Evolutionary conservation across 35 echinoderm and acorn worm genomes (phyloP), one percentile per base, ranked within the genome.

Genomic region (Eucidaris tribuloides): DNA sequence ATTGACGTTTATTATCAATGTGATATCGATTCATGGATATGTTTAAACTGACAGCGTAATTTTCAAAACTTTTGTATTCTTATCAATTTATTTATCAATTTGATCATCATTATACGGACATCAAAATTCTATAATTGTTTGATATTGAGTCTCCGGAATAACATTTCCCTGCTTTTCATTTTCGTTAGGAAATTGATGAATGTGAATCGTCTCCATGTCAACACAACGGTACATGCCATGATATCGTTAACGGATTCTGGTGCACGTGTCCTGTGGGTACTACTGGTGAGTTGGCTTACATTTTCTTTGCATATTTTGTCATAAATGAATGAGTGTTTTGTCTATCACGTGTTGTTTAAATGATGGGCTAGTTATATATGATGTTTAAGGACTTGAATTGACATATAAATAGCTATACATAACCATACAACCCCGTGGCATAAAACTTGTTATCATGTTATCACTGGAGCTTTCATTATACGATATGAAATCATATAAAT

Each of bases 211-310:
- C 61, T 5, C 94, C 94, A 2, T 97, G 94, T 86, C 42, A 68
- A 40, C 82, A 96, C 71, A 92, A 89, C 43, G 89, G 85, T 7
- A 97, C 85, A 36, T 92, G 94, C 65, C 27, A 71, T 24, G 85
- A 99, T 29, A 42, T 54, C 6, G 81, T 93, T 27, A 79, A 84
- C 41, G 56, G 70, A 2, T 96, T 82, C 64, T 37, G 32, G 11
- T 96, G 92, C 46, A 57, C 35, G 6, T 96, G 93, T 81, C 80
- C 65, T 45, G 46, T 25, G 28, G 77, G 85, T 88, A 88, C 40
- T 0, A 44, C 68, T 1, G 68, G 68, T 74, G 44, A 44, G 68
- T 74, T n/a, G n/a, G n/a, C n/a, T n/a, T n/a, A n/a, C n/a, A n/a
- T n/a, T n/a, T n/a, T n/a, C n/a, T n/a, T n/a, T n/a, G n/a, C n/a